phyloP scores from a whole-genome alignment of 1,140 invertebrate species.

The Psix sp. region DNA sequence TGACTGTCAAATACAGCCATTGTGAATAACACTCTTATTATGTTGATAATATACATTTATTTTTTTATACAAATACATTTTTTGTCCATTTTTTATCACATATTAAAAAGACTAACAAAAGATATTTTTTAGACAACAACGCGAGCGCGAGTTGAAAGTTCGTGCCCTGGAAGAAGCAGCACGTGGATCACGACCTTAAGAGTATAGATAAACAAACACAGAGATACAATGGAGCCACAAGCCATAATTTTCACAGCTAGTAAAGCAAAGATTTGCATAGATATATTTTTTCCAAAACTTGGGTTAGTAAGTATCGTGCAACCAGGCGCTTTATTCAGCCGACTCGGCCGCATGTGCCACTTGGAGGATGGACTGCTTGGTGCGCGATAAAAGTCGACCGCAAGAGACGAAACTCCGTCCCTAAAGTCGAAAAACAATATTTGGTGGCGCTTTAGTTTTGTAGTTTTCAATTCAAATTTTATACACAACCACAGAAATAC shows the following conservation, averaged over 20 bases:
- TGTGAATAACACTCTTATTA: too few species aligned
- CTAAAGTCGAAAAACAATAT: slow-evolving; percentile 1
- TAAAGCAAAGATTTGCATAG: slow-evolving; percentile 57
- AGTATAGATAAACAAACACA: slow-evolving; percentile 39
- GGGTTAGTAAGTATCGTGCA: slow-evolving; percentile 13
- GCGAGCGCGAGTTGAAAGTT: slow-evolving; percentile 89
- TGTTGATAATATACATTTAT: too few species aligned
- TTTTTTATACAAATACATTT: too few species aligned
- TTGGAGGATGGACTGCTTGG: too few species aligned
- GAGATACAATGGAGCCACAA: slow-evolving; percentile 31
- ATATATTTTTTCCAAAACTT: slow-evolving; percentile 58
- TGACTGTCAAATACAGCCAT: too few species aligned
- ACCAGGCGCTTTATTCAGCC: background rate
- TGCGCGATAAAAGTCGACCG: background rate
- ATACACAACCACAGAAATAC: slow-evolving; percentile 6
- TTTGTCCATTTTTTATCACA: too few species aligned
- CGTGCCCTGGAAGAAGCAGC: slow-evolving; percentile 90
- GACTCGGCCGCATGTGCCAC: too few species aligned
- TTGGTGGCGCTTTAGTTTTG: slow-evolving; percentile 23
- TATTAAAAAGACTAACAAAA: background rate
- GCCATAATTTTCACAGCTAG: slow-evolving; percentile 62
- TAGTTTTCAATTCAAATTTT: slow-evolving; percentile 24
- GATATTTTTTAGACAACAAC: slow-evolving; percentile 81
- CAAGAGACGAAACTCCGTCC: slow-evolving; percentile 4
- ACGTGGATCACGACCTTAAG: slow-evolving; percentile 83